phyloP scores from a whole-genome alignment of 2,113 vertebrate genomes.

The Canis aureus region DNA sequence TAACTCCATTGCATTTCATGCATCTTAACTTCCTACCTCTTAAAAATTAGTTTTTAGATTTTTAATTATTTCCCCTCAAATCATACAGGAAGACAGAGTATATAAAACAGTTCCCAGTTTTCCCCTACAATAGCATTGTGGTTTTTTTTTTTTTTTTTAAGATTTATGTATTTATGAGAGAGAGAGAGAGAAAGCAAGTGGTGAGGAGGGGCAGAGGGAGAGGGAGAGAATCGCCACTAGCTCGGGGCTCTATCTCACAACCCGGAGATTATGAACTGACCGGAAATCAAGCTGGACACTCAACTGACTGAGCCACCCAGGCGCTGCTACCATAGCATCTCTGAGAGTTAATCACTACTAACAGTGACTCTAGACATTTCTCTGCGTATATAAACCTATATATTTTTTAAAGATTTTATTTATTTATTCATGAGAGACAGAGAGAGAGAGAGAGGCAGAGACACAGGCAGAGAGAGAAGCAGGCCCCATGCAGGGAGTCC shows the following conservation, averaged over 20 bases:
- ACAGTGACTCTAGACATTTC: neutral
- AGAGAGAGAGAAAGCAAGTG: neutral
- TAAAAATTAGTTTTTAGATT: neutral
- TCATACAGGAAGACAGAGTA: slow-evolving; percentile 15
- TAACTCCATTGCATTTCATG: neutral
- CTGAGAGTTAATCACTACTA: slow-evolving; percentile 18
- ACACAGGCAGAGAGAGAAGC: too few species aligned
- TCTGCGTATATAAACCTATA: neutral
- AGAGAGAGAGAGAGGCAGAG: too few species aligned
- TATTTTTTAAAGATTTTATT: neutral
- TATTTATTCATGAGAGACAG: too few species aligned
- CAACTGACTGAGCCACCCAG: neutral
- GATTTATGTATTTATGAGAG: neutral
- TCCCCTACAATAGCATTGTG: neutral
- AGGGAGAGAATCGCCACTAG: neutral
- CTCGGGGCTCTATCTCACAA: neutral
- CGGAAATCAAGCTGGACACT: neutral
- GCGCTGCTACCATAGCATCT: neutral
- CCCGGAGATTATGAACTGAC: neutral
- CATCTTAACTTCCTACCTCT: neutral
- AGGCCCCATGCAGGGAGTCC: too few species aligned
- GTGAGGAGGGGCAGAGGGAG: neutral
- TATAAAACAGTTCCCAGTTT: neutral
- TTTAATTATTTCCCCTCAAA: neutral
- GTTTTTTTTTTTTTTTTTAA: neutral